Evolutionary conservation across 2,797 vertebrate genomes (phyloP), one percentile per base, ranked within the genome.

Genomic region (Phrynocephalus vlangalii): DNA sequence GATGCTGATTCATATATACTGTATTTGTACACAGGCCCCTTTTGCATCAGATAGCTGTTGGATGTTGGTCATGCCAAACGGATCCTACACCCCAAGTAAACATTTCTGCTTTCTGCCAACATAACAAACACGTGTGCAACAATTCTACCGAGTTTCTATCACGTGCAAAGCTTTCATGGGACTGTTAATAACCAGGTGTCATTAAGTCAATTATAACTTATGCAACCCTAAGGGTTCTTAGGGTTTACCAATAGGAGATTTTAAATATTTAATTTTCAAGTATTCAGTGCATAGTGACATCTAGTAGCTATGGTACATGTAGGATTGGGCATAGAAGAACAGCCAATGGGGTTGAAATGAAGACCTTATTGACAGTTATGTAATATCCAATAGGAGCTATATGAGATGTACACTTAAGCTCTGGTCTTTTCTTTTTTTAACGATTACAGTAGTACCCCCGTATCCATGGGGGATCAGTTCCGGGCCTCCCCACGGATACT

Each of bases 311-410:
- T 79, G 80, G 56, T 38, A 6, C 5, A 33, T 66, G 63, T 81
- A 1, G 0, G 22, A 2, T 71, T 0, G 0, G 9, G 38, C 28
- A 56, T 76, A 60, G n/a, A 5, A 63, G 63, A 85, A 78, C 26
- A 33, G 26, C 28, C 1, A 28, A 11, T 24, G 22, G 5, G 1
- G 0, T 50, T 0, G 0, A 30, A 88, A 44, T 50, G 16, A 1
- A 9, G 24, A 15, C 15, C 1, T 72, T 73, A 33, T 26, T 52
- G 20, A 48, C 50, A 11, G 10, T 78, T 0, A 0, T 44, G 86
- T 68, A 76, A 60, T 22, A 76, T 0, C 0, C 0, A 0, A 24
- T 28, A 68, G 38, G 10, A 28, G 38, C 48, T 24, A 6, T 56
- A 24, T 28, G 48, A 15, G 26, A 10, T 30, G 18, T 26, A 56